Percentiles rank a stretch among this genome's conserved stretches.
Evolutionary conservation across 2,113 vertebrate genomes (phyloP).

Genomic region (Malurus elegans): DNA sequence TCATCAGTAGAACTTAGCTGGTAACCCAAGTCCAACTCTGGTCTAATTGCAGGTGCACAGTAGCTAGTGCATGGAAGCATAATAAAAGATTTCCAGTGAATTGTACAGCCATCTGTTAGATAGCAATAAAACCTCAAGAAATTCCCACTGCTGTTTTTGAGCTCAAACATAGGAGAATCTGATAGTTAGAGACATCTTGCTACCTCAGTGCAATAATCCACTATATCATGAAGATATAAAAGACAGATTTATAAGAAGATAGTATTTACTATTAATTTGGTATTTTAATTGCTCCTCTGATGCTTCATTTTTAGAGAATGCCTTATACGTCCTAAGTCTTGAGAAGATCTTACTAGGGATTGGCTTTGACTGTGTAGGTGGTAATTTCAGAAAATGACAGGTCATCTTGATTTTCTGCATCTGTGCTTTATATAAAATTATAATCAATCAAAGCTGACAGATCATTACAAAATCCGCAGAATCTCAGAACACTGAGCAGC

Average conservation of each 20-base stretch:
- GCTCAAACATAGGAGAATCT: not conserved
- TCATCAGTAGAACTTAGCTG: not conserved
- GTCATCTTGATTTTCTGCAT: not conserved
- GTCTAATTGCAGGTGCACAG: not conserved
- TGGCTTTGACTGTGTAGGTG: no score
- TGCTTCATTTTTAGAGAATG: no score
- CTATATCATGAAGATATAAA: not conserved
- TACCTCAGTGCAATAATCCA: not conserved
- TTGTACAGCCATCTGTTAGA: not conserved
- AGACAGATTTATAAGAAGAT: not conserved
- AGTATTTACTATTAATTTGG: no score
- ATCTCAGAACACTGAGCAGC: not conserved
- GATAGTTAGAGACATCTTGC: not conserved
- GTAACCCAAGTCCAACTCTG: not conserved
- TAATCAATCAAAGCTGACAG: not conserved
- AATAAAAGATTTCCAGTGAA: not conserved
- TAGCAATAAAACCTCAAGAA: not conserved
- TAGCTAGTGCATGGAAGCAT: not conserved
- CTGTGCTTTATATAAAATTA: not conserved
- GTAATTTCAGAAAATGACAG: no score
- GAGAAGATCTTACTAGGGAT: no score
- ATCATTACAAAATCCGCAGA: not conserved
- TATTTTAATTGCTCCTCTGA: no score
- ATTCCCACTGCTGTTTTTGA: not conserved
- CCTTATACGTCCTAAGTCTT: no score